Evolutionary conservation across 2,113 vertebrate genomes (phyloP).

Genomic region (Mormyrus iriodes): DNA sequence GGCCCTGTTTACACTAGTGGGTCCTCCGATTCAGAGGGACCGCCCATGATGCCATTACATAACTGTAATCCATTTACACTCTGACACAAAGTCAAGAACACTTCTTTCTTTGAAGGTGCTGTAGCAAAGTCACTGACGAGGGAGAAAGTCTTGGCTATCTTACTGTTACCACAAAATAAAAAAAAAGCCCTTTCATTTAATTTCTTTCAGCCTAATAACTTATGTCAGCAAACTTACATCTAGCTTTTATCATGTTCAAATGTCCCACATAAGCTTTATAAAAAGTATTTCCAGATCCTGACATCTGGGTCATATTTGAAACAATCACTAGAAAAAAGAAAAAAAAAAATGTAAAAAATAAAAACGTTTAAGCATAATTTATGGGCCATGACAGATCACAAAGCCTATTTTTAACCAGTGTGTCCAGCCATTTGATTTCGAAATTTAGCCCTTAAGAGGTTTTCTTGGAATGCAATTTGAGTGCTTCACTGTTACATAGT

Average conservation of each 20-base stretch:
- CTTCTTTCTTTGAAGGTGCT: neutral
- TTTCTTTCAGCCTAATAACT: neutral
- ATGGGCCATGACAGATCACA: neutral
- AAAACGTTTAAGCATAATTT: conserved; percentile 6
- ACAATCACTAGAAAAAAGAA: neutral
- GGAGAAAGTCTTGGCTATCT: neutral
- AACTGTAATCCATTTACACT: neutral
- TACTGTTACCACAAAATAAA: neutral
- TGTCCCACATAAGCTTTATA: neutral
- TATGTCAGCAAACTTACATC: neutral
- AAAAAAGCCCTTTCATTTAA: too few species aligned
- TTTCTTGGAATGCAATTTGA: conserved; percentile 30
- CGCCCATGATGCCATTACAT: neutral
- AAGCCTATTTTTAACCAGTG: conserved; percentile 14
- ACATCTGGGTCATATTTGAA: neutral
- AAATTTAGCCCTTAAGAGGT: neutral
- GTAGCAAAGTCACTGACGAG: neutral
- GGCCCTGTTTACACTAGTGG: neutral
- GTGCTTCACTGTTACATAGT: conserved; percentile 41
- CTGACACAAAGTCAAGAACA: neutral
- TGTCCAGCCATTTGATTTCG: neutral
- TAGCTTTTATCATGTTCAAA: neutral
- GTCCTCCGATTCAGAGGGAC: too few species aligned
- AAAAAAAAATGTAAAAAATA: too few species aligned
- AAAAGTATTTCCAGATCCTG: conserved; percentile 1